These are phyloP conservation scores for Cephus nigrinus DNA, from an alignment of 2,888 invertebrate species.

Conservation along the genomic window DNA sequence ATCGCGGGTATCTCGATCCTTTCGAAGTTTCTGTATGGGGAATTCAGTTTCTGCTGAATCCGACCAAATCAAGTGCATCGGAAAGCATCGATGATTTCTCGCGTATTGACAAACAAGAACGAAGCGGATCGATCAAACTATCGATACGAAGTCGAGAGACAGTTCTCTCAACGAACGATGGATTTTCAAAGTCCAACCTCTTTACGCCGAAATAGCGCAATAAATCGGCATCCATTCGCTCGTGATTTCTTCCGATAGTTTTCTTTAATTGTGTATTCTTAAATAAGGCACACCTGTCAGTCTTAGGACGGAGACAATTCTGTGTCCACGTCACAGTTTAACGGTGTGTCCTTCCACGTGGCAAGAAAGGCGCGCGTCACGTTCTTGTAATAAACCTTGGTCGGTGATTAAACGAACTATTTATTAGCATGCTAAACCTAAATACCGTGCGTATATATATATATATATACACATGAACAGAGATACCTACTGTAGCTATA, in stretches of 20 bases:
- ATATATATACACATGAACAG: no score
- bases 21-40: no score
- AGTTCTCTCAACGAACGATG: neutral
- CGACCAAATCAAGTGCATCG: no score
- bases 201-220: no score
- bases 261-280: neutral
- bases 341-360: neutral
- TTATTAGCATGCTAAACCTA: slow-evolving; percentile 25
- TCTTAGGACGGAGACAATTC: neutral
- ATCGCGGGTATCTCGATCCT: no score
- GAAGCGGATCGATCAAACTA: neutral
- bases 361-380: slow-evolving; percentile 1
- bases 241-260: neutral
- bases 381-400: slow-evolving; percentile 23
- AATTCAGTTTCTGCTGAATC: neutral
- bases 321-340: neutral
- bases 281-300: neutral
- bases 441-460: slow-evolving; percentile 11
- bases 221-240: neutral
- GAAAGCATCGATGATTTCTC: neutral
- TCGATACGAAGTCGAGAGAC: neutral
- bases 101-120: neutral
- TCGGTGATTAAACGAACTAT: slow-evolving; percentile 18
- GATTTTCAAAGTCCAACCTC: neutral
- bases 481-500: no score